These are phyloP conservation scores for Anolis apletophallus DNA, from an alignment of 2,797 vertebrate species.

Conservation along the genomic window DNA sequence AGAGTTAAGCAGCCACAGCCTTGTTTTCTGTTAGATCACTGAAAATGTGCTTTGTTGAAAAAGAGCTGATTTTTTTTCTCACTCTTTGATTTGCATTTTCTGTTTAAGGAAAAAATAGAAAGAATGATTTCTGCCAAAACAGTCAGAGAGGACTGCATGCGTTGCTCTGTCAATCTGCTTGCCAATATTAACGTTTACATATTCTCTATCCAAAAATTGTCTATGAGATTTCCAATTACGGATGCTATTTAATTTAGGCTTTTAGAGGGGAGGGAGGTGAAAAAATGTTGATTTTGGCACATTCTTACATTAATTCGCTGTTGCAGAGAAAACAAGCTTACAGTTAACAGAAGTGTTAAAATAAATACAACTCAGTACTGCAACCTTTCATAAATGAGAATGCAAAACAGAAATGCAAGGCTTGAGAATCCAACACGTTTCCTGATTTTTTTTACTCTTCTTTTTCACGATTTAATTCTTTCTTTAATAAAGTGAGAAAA, in stretches of 20 bases:
- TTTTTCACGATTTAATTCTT: neutral
- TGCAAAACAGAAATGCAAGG: neutral
- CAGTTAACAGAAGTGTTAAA: neutral
- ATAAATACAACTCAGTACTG: neutral
- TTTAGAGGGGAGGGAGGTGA: neutral
- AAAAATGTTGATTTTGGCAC: conserved; percentile 12
- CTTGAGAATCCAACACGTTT: neutral
- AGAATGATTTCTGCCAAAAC: neutral
- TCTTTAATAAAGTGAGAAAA: neutral
- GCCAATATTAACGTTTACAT: neutral
- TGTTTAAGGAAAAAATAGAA: neutral
- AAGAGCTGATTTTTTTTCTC: neutral
- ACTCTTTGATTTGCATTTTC: neutral
- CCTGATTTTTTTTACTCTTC: neutral
- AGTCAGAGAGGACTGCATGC: neutral
- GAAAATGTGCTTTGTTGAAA: neutral
- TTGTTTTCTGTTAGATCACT: conserved; percentile 2
- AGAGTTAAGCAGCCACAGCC: conserved; percentile 36
- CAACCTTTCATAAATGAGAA: neutral
- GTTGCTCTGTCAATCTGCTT: neutral
- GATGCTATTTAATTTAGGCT: neutral
- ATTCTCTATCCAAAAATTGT: neutral
- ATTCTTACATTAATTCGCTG: neutral
- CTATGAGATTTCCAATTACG: neutral
- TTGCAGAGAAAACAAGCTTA: neutral